These are phyloP conservation scores for Tamandua tetradactyla DNA, from an alignment of 2,797 vertebrate genomes.

Conservation along the genomic window DNA sequence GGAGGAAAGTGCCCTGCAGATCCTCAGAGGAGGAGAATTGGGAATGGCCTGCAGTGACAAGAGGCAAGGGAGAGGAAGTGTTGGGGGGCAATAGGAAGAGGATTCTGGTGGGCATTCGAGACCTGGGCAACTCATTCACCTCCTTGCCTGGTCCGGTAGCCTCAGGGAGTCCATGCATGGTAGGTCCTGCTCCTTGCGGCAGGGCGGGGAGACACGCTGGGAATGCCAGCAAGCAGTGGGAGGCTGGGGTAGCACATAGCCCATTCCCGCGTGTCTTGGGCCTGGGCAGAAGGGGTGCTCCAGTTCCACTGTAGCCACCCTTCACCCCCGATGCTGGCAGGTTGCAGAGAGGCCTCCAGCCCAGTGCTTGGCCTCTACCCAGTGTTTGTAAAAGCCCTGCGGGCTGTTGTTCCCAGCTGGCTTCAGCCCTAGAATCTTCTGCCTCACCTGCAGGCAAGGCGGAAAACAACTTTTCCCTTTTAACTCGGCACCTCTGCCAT, in stretches of 20 bases:
- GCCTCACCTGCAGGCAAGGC: not conserved
- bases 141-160: no score
- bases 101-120: no score
- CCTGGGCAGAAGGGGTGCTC: not conserved
- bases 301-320: not conserved
- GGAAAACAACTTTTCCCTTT: not conserved
- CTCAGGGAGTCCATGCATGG: not conserved
- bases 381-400: not conserved
- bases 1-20: not conserved
- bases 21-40: not conserved
- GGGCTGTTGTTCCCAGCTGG: not conserved
- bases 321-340: not conserved
- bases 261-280: not conserved
- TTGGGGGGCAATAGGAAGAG: not conserved
- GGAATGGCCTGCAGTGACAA: no score
- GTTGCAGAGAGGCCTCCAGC: not conserved
- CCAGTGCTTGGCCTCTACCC: not conserved
- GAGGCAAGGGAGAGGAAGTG: not conserved
- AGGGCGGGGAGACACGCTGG: no score
- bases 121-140: no score
- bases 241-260: not conserved
- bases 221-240: not conserved
- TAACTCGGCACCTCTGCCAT: accelerated
- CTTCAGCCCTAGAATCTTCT: not conserved
- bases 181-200: not conserved